phyloP scores from a whole-genome alignment of 1,140 invertebrate genomes.

The Proales similis region DNA sequence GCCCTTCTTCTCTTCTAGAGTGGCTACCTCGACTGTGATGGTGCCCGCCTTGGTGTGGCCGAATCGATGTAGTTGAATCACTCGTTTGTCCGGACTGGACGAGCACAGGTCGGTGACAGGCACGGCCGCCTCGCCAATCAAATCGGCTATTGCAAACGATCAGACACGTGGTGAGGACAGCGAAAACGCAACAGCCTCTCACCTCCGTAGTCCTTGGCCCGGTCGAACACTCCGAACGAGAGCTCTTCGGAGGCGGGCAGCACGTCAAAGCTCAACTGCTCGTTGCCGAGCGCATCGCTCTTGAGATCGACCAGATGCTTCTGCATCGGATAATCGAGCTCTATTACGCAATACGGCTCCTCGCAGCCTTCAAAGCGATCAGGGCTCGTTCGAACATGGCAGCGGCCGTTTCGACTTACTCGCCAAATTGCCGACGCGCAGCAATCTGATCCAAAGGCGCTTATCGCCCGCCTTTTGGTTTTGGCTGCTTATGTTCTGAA shows the following conservation, averaged over 20 bases:
- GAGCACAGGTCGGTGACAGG: slow-evolving; percentile 32
- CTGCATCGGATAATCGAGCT: slow-evolving; percentile 33
- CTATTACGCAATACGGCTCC: slow-evolving; percentile 36
- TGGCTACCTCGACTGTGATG: neutral
- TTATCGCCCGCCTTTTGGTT: too few species aligned
- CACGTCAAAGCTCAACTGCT: slow-evolving; percentile 30
- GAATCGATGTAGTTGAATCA: slow-evolving; percentile 31
- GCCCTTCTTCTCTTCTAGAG: neutral
- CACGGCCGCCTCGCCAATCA: slow-evolving; percentile 23
- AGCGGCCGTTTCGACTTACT: too few species aligned
- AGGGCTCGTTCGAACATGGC: too few species aligned
- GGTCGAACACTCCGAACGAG: slow-evolving; percentile 8
- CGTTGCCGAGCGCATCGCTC: slow-evolving; percentile 13
- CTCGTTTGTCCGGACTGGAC: slow-evolving; percentile 3
- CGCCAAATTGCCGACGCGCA: too few species aligned
- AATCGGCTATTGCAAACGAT: neutral
- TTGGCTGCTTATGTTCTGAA: too few species aligned
- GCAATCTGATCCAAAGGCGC: too few species aligned
- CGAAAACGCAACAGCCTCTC: neutral
- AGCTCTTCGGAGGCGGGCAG: slow-evolving; percentile 21
- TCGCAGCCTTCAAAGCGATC: slow-evolving; percentile 31
- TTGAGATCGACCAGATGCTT: slow-evolving; percentile 31
- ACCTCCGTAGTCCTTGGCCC: slow-evolving; percentile 35
- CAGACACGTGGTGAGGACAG: neutral
- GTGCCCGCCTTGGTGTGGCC: slow-evolving; percentile 21